A percentile compares a stretch with the other conserved stretches of the same genome.
Conservation (phyloP, 2,888 invertebrate genomes). For the Trichacis sp. region DNA sequence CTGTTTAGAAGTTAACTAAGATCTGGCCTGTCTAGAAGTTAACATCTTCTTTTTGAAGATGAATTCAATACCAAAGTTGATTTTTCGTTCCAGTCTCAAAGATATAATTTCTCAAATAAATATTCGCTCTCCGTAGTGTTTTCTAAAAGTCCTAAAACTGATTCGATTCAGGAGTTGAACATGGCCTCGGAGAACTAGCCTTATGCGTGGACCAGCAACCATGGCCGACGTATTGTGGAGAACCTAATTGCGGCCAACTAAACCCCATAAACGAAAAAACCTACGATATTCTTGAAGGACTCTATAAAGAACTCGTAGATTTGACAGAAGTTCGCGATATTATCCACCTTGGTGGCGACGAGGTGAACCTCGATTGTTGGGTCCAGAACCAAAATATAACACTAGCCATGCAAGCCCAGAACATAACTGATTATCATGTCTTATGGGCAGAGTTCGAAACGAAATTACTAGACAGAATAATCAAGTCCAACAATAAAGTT, state of each 20-base stretch:
- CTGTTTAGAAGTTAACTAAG: too few species aligned
- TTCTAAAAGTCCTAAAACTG: too few species aligned
- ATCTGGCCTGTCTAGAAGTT: too few species aligned
- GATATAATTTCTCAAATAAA: too few species aligned
- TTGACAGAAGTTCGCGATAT: constrained; percentile 82
- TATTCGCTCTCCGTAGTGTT: too few species aligned
- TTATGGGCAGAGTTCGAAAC: constrained; percentile 84
- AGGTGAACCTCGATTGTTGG: constrained; percentile 87
- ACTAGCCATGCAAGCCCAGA: constrained; percentile 73
- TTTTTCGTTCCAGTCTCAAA: too few species aligned
- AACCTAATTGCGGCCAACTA: constrained; percentile 88
- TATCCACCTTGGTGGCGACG: constrained; percentile 87
- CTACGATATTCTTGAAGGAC: constrained; percentile 78
- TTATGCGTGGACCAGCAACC: constrained; percentile 85
- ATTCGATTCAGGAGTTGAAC: constrained; percentile 70
- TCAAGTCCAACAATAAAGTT: constrained; percentile 74
- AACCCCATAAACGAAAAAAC: constrained; percentile 86
- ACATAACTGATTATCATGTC: constrained; percentile 82
- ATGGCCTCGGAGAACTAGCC: constrained; percentile 82
- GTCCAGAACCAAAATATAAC: constrained; percentile 70
- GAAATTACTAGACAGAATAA: constrained; percentile 74
- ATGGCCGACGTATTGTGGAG: constrained; percentile 84
- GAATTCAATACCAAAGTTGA: too few species aligned
- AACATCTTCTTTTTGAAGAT: too few species aligned
- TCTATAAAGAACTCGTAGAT: constrained; percentile 81